phyloP scores from a whole-genome alignment of 2,113 vertebrate genomes.

The Eulemur macaco region DNA sequence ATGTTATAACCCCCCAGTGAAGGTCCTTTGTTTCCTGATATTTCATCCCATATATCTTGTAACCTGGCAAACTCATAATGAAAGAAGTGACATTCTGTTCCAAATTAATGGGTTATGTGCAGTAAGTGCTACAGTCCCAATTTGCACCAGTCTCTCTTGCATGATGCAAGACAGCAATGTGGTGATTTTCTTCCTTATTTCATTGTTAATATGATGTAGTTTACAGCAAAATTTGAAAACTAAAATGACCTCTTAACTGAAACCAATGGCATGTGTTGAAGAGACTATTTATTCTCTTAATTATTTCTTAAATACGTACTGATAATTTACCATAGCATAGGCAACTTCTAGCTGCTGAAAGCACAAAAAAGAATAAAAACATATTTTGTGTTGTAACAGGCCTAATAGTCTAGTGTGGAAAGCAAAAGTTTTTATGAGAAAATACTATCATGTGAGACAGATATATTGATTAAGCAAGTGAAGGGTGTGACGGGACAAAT shows the following conservation, averaged over 20 bases:
- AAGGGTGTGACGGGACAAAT: not conserved
- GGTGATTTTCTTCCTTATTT: not conserved
- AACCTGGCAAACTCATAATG: constrained; percentile 53
- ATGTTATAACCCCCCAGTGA: constrained; percentile 9
- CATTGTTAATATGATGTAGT: not conserved
- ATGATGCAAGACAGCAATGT: not conserved
- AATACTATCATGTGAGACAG: not conserved
- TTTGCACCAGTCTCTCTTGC: not conserved
- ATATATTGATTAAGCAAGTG: not conserved
- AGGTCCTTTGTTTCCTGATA: constrained; percentile 53
- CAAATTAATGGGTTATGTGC: constrained; percentile 40
- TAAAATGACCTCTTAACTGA: not conserved
- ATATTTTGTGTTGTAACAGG: not conserved
- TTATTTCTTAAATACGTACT: not conserved
- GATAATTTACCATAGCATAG: not conserved
- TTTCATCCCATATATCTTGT: constrained; percentile 52
- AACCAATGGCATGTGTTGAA: not conserved
- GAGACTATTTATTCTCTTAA: not conserved
- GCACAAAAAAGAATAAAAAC: not conserved
- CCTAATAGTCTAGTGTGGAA: not conserved
- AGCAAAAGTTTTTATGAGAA: not conserved
- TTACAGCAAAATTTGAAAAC: not conserved
- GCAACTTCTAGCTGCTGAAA: not conserved
- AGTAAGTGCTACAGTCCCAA: not conserved
- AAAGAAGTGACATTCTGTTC: constrained; percentile 47